Conservation (phyloP, 64 coral and sea anemone species). For the Cladopsammia gracilis region DNA sequence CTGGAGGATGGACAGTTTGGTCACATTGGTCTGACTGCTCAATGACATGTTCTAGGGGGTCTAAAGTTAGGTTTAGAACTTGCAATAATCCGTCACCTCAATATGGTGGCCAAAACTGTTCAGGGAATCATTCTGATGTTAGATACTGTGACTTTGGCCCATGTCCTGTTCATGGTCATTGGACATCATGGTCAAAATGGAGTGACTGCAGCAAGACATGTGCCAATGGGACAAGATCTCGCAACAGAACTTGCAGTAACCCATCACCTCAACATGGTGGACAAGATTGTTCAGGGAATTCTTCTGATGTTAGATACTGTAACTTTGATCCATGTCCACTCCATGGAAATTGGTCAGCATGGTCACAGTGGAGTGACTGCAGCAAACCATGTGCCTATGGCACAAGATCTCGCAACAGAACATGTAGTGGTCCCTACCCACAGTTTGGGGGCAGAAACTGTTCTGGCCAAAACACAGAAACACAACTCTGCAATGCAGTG, state of each 20-base stretch:
- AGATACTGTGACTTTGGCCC: constrained; percentile 24
- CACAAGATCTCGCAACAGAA: constrained; percentile 46
- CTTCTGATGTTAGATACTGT: constrained; percentile 20
- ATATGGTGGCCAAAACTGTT: constrained; percentile 56
- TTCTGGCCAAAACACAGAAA: constrained; percentile 27
- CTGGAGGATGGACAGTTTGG: constrained; percentile 79
- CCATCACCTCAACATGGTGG: constrained; percentile 59
- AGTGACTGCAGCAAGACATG: constrained; percentile 76
- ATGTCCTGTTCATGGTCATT: constrained; percentile 59
- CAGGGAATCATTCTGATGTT: constrained; percentile 12
- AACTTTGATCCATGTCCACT: constrained; percentile 45
- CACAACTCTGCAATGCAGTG: constrained; percentile 24
- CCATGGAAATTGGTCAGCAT: constrained; percentile 64
- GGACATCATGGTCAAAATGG: constrained; percentile 84
- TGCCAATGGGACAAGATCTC: constrained; percentile 55
- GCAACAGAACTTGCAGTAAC: constrained; percentile 65
- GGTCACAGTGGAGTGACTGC: constrained; percentile 81
- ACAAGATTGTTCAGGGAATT: constrained; percentile 40
- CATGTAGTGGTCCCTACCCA: constrained; percentile 18
- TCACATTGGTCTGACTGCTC: constrained; percentile 56
- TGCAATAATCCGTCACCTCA: constrained; percentile 60
- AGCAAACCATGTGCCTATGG: constrained; percentile 76
- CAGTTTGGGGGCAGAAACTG: constrained; percentile 15
- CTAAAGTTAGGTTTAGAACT: constrained; percentile 37
- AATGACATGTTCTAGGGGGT: constrained; percentile 67